Evolutionary conservation across 1,140 invertebrate genomes (phyloP).

Genomic region (Drosophila pseudoananassae): DNA sequence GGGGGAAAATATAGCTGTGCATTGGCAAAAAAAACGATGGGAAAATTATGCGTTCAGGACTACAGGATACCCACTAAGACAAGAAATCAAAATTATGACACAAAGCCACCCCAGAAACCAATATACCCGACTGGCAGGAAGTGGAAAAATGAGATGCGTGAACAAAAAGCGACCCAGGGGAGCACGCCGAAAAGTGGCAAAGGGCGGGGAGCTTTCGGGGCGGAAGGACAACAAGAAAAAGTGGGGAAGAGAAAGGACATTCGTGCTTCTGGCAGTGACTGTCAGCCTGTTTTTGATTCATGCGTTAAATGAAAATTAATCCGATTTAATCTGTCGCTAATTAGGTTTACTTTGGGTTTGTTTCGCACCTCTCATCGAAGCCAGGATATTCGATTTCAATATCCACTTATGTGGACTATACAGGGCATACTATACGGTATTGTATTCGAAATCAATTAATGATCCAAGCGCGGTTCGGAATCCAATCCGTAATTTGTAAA

Average conservation of each 20-base stretch:
- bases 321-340: slow-evolving; percentile 82
- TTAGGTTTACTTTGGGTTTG: slow-evolving; percentile 82
- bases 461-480: slow-evolving; percentile 12
- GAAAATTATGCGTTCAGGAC: slow-evolving; percentile 2
- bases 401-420: slow-evolving; percentile 5
- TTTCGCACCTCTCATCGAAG: slow-evolving; percentile 64
- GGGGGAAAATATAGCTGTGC: slow-evolving; percentile 33
- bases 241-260: not conserved
- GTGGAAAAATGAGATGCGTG: slow-evolving; percentile 39
- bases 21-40: slow-evolving; percentile 20
- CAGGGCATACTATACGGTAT: slow-evolving; percentile 7
- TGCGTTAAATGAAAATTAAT: slow-evolving; percentile 83
- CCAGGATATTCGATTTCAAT: slow-evolving; percentile 38
- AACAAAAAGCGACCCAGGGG: slow-evolving; percentile 45
- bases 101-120: not conserved
- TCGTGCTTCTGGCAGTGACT: slow-evolving; percentile 60
- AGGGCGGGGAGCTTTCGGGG: not conserved
- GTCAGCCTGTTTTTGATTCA: slow-evolving; percentile 76
- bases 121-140: slow-evolving; percentile 10
- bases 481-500: slow-evolving; percentile 33
- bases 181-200: slow-evolving; percentile 20
- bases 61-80: slow-evolving; percentile 8
- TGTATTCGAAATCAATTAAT: slow-evolving; percentile 48
- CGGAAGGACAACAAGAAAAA: not conserved
- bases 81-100: not conserved